These are phyloP conservation scores for Telenomus remus DNA, from an alignment of 1,140 invertebrate species.

Conservation along the genomic window DNA sequence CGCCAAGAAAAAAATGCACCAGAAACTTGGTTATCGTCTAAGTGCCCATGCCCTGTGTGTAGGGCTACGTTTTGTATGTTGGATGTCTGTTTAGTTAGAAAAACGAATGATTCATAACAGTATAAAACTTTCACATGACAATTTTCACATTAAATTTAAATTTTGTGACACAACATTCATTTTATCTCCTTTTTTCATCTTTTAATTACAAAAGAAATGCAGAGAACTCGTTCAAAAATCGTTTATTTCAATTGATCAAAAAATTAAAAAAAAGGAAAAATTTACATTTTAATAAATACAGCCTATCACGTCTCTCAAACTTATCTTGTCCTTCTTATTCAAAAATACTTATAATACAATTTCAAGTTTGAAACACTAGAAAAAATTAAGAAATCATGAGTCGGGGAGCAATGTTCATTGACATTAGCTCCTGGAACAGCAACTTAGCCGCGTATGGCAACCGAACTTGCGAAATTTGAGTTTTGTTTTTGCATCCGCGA, in stretches of 20 bases:
- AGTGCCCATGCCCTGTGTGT: constrained; percentile 92
- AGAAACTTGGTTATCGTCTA: constrained; percentile 88
- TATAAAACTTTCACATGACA: too few relatives aligned
- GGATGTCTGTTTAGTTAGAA: constrained; percentile 79
- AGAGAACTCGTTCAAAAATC: too few relatives aligned
- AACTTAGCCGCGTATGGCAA: constrained; percentile 62
- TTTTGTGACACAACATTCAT: too few relatives aligned
- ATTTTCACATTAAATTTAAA: too few relatives aligned
- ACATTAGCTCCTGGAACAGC: constrained; percentile 61
- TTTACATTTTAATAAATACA: background rate
- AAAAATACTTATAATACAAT: constrained; percentile 8
- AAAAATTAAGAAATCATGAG: constrained; percentile 57
- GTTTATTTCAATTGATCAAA: background rate
- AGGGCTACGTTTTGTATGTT: constrained; percentile 89
- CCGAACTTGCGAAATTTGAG: constrained; percentile 60
- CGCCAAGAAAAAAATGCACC: constrained; percentile 85
- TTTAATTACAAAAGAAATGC: too few relatives aligned
- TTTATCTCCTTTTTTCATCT: too few relatives aligned
- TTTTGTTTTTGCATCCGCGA: constrained; percentile 61
- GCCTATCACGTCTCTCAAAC: background rate
- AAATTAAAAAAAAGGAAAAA: background rate
- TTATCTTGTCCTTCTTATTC: background rate
- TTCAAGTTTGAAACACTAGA: too few relatives aligned
- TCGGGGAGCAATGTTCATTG: constrained; percentile 63
- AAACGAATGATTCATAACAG: constrained; percentile 1